These are phyloP conservation scores for Stenchaetothrips biformis DNA, from an alignment of 2,888 invertebrate species.

Conservation along the genomic window DNA sequence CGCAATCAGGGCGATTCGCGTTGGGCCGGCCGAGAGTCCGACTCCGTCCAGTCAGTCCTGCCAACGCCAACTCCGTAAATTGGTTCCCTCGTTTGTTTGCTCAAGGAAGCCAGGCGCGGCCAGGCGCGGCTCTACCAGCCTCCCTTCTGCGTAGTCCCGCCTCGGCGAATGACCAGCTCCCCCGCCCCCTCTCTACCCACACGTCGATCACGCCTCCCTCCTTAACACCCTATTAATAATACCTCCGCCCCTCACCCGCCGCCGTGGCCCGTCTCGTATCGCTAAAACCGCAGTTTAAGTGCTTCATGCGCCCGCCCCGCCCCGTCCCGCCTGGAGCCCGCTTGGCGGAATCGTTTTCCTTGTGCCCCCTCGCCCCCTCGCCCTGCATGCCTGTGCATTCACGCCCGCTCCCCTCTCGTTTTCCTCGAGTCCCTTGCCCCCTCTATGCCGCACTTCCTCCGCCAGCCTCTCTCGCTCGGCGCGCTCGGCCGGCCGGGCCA, in stretches of 20 bases:
- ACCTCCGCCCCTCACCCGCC: background rate
- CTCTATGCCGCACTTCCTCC: too few relatives aligned
- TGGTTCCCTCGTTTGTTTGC: slow-evolving; percentile 11
- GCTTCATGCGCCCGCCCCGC: too few relatives aligned
- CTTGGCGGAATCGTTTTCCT: background rate
- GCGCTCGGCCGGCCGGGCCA: background rate
- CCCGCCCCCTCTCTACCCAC: background rate
- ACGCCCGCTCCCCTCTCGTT: too few relatives aligned
- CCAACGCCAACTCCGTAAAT: background rate
- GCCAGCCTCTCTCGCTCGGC: background rate
- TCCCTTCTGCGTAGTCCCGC: background rate
- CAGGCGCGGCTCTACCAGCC: background rate
- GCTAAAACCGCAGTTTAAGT: too few relatives aligned
- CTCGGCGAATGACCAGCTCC: too few relatives aligned
- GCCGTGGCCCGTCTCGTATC: background rate
- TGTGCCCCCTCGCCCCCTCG: background rate
- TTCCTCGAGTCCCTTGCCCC: too few relatives aligned
- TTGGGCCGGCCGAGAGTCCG: too few relatives aligned
- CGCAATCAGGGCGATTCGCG: background rate
- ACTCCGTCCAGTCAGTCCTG: too few relatives aligned
- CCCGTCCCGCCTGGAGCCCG: background rate
- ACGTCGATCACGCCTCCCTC: background rate
- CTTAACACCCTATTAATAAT: background rate
- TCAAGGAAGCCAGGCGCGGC: background rate
- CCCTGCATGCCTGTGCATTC: background rate